phyloP scores from a whole-genome alignment of 2,113 vertebrate genomes.

The Bombycilla garrulus region DNA sequence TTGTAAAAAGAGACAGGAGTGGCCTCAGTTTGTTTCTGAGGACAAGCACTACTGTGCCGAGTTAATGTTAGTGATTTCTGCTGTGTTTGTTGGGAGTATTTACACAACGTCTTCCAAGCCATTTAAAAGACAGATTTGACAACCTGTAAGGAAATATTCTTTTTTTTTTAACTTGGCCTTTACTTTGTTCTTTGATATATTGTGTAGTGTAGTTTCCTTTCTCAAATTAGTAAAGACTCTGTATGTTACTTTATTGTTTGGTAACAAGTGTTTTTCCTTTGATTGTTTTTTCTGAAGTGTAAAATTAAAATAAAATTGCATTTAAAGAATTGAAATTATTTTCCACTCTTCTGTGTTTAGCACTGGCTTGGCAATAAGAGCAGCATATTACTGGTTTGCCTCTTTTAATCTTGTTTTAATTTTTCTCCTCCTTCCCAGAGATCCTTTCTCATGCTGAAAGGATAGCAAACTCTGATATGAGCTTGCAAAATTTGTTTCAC shows the following conservation, averaged over 20 bases:
- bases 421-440: background rate
- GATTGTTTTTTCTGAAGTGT: background rate
- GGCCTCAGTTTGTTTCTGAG: background rate
- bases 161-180: background rate
- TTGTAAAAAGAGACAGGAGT: background rate
- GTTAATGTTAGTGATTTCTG: background rate
- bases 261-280: background rate
- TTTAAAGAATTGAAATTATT: slow-evolving; percentile 14
- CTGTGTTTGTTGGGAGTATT: background rate
- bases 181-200: background rate
- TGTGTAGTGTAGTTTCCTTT: background rate
- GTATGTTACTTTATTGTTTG: background rate
- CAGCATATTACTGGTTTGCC: background rate
- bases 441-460: slow-evolving; percentile 30
- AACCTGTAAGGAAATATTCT: background rate
- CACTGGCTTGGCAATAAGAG: background rate
- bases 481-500: slow-evolving; percentile 47
- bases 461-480: background rate
- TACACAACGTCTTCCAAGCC: background rate
- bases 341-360: background rate
- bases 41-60: background rate
- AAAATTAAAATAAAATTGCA: background rate
- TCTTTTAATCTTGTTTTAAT: background rate
- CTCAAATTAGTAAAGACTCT: background rate
- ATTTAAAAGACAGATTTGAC: background rate